Base-by-base conservation (phyloP, 2,888 invertebrate genomes). In the Priocnemis perturbator region DNA sequence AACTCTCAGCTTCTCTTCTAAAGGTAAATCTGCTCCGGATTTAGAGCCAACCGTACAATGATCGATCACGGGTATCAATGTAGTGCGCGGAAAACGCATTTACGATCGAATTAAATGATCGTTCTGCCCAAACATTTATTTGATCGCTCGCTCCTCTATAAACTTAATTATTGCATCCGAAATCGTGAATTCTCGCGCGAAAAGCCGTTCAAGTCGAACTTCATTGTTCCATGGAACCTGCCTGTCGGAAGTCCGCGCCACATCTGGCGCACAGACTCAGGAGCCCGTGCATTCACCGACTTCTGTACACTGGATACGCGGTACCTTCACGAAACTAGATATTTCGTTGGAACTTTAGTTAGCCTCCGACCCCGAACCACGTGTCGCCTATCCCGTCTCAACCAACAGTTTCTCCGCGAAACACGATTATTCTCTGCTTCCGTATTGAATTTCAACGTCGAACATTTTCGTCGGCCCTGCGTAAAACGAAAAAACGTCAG, bases 211-310 rank as follows among this genome's bases (percentile, higher is more conserved):
- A 60, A 63, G 64, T 64, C 63, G 58, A 70, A 72, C 56, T 68
- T 67, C 58, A 67, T 66, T 57, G 57, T 62, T 57, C 66, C 47
- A 56, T 58, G 59, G 75, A 74, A 74, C 73, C 64, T 68, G 67
- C 62, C 30, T 50, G 44, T 48, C 50, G 56, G 19, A 19, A 72
- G 37, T 26, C 37, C 50, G 62, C 50, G 48, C 26, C 73, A 85
- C 85, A 85, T 85, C 85, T 85, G 85, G 85, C 67, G 71, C 69
- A 72, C 85, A 85, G 85, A 84, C 82, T 70, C 71, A 19, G 26
- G 9, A 17, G 52, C 23, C 66, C 64, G 44, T 53, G 48, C 58
- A 64, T 60, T 66, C 58, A 62, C 53, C 19, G 64, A 65, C 56
- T 67, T 69, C 65, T 73, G 53, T 67, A 37, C 37, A 11, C 37